phyloP scores from a whole-genome alignment of 2,888 invertebrate genomes.

The Helleia helle region DNA sequence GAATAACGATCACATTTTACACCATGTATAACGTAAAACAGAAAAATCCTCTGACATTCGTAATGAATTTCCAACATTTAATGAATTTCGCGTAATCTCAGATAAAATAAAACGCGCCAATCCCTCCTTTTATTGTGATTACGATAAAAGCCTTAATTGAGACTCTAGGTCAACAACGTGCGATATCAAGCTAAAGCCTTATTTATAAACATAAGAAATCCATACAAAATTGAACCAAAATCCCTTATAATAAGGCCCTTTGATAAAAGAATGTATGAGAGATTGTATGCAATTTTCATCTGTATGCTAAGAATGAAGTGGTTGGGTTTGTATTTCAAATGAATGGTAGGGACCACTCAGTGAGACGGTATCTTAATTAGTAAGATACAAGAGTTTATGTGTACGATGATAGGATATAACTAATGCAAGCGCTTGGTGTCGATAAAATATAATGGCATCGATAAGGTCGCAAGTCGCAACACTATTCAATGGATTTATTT shows the following conservation, averaged over 20 bases:
- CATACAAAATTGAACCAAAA: conserved; percentile 11
- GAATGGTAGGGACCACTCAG: conserved; percentile 31
- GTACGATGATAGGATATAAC: conserved; percentile 24
- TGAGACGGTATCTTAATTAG: conserved; percentile 40
- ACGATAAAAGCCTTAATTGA: conserved; percentile 40
- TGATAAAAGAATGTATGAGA: no score
- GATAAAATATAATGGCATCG: conserved; percentile 18
- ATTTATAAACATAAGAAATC: conserved; percentile 23
- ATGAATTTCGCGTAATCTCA: background rate
- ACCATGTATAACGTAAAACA: no score
- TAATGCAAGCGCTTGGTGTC: conserved; percentile 23
- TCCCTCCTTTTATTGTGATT: conserved; percentile 30
- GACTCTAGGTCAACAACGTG: conserved; percentile 33
- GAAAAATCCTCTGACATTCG: no score
- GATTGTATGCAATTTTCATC: conserved; percentile 19
- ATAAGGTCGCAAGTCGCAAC: conserved; percentile 10
- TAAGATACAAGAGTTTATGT: conserved; percentile 30
- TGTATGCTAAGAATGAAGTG: conserved; percentile 21
- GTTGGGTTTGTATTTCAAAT: conserved; percentile 29
- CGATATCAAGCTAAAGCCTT: conserved; percentile 35
- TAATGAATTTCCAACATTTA: background rate
- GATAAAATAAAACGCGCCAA: conserved; percentile 28
- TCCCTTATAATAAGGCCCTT: background rate
- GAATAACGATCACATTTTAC: no score
- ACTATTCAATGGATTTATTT: no score